Conservation (phyloP, 2,888 invertebrate genomes). For the Agrypnus murinus region DNA sequence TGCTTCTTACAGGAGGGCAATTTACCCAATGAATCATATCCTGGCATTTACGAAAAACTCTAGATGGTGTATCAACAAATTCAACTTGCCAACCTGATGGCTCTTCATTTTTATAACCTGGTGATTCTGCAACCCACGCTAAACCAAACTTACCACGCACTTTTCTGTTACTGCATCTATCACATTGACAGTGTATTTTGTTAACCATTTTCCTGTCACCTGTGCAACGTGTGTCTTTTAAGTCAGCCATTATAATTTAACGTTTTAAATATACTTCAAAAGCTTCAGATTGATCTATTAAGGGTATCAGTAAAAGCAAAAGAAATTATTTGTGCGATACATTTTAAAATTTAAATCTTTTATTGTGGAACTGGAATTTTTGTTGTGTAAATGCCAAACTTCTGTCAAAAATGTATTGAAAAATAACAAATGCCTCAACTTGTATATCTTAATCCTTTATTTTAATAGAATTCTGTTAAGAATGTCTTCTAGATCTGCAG, state of each 20-base stretch:
- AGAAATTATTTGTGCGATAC: no score
- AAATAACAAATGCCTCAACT: no score
- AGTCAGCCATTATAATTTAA: background rate
- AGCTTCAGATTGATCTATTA: no score
- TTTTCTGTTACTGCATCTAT: conserved; percentile 34
- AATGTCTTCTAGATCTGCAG: no score
- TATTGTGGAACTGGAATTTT: no score
- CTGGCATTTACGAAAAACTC: conserved; percentile 63
- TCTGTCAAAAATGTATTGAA: no score
- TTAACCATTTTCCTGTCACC: background rate
- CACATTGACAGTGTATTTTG: conserved; percentile 24
- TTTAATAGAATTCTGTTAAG: no score
- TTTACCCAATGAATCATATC: conserved; percentile 66
- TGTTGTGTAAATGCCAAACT: no score
- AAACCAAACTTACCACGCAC: conserved; percentile 67
- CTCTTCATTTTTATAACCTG: conserved; percentile 58
- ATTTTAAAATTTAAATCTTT: no score
- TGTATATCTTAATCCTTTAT: no score
- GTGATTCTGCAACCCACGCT: conserved; percentile 65
- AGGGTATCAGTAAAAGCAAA: no score
- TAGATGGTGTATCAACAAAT: conserved; percentile 66
- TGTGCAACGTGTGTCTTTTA: background rate
- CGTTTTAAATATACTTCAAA: no score
- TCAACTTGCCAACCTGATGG: conserved; percentile 68
- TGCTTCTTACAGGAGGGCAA: conserved; percentile 40